A percentile compares a stretch with the other conserved stretches of the same genome.
These are phyloP conservation scores for Drepana arcuata DNA, from an alignment of 1,140 invertebrate species.

Conservation along the genomic window DNA sequence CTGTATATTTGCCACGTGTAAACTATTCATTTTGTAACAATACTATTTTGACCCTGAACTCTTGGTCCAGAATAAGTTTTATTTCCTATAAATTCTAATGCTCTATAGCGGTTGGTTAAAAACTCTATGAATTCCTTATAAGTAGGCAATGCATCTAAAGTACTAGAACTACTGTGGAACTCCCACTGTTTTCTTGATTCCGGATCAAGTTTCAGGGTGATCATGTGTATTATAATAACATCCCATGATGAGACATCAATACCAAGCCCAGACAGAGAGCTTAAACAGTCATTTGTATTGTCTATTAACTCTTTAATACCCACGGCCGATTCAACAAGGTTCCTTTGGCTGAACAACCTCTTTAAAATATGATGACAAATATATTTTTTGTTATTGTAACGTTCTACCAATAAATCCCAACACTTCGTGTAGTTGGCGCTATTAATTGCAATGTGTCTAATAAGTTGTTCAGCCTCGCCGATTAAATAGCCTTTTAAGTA, in stretches of 20 bases:
- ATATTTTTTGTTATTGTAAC: too few relatives aligned
- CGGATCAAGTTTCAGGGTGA: constrained; percentile 13
- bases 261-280: constrained; percentile 5
- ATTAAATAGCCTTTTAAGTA: too few relatives aligned
- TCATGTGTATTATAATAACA: constrained; percentile 12
- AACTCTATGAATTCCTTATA: not conserved
- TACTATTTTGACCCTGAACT: too few relatives aligned
- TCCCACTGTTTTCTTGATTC: constrained; percentile 18
- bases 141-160: not conserved
- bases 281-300: constrained; percentile 13
- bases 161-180: not conserved
- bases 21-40: too few relatives aligned
- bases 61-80: constrained; percentile 7
- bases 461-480: too few relatives aligned
- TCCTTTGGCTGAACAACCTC: constrained; percentile 1
- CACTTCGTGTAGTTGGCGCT: too few relatives aligned
- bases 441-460: too few relatives aligned
- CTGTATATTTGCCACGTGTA: not conserved
- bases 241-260: constrained; percentile 14
- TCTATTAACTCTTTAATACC: constrained; percentile 14
- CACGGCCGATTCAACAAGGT: not conserved
- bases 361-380: constrained; percentile 5
- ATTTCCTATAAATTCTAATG: constrained; percentile 16
- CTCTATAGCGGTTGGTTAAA: constrained; percentile 4
- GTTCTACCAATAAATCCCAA: too few relatives aligned